Conservation (phyloP, 2,113 vertebrate genomes). For the Loxodonta africana region DNA sequence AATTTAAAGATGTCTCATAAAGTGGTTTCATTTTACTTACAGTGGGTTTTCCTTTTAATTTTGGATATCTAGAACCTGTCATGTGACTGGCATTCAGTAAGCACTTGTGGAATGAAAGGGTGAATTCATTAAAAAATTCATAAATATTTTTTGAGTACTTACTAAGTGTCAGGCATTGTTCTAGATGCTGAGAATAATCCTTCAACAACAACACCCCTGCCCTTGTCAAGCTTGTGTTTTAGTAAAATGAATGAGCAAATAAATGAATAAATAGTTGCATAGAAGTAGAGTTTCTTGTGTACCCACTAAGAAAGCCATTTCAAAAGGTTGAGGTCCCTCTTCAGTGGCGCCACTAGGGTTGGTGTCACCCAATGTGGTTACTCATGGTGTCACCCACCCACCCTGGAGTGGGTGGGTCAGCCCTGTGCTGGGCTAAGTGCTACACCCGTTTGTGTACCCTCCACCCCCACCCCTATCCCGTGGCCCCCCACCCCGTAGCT, state of each 20-base stretch:
- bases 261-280: not conserved
- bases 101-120: constrained; percentile 3
- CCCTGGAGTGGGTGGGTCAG: too few relatives aligned
- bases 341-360: not conserved
- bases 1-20: not conserved
- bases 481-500: too few relatives aligned
- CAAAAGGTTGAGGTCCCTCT: not conserved
- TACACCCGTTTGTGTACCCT: too few relatives aligned
- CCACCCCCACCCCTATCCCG: too few relatives aligned
- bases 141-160: not conserved
- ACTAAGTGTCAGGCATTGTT: not conserved
- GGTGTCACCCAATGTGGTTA: too few relatives aligned
- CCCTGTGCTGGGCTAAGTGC: too few relatives aligned
- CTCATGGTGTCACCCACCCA: too few relatives aligned
- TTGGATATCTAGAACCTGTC: not conserved
- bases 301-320: constrained; percentile 27
- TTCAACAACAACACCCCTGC: not conserved
- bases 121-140: not conserved
- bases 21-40: constrained; percentile 35
- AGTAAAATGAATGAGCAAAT: not conserved
- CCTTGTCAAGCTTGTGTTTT: not conserved
- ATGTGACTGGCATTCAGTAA: not conserved
- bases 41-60: constrained; percentile 10
- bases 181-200: not conserved
- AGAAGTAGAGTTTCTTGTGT: not conserved